Conservation (phyloP, 2,113 vertebrate species). For the Cynopterus brachyotis region DNA sequence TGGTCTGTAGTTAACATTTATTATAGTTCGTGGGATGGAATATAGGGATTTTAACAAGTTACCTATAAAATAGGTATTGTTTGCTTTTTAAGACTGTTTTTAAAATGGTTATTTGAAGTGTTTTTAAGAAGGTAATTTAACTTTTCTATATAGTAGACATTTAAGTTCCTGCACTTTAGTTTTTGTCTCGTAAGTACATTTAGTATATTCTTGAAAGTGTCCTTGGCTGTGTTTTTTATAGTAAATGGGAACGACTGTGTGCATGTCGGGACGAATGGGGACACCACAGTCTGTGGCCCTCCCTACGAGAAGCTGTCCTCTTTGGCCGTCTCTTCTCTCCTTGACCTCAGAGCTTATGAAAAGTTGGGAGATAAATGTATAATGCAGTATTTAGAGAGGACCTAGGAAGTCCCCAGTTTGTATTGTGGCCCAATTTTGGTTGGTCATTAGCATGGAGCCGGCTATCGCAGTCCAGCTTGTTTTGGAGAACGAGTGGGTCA, state of each 20-base stretch:
- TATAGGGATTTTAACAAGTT: not conserved
- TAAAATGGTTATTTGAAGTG: not conserved
- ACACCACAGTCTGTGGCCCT: not conserved
- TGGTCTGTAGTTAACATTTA: not conserved
- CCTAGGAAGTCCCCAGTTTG: not conserved
- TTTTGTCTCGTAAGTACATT: not conserved
- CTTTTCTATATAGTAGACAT: not conserved
- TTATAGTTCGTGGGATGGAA: not conserved
- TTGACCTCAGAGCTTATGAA: not conserved
- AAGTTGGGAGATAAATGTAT: not conserved
- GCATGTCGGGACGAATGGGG: not conserved
- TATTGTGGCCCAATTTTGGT: not conserved
- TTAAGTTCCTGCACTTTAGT: not conserved
- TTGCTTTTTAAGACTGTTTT: not conserved
- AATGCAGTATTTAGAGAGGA: not conserved
- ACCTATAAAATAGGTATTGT: not conserved
- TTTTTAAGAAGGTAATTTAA: not conserved
- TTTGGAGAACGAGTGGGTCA: not conserved
- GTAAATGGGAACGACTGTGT: not conserved
- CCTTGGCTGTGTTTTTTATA: not conserved
- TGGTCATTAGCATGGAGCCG: not conserved
- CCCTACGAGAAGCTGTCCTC: not conserved
- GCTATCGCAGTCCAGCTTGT: not conserved
- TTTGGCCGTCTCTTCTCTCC: not conserved
- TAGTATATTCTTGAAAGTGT: not conserved